Evolutionary conservation across 2,797 vertebrate species (phyloP).

Genomic region (Champsocephalus esox): DNA sequence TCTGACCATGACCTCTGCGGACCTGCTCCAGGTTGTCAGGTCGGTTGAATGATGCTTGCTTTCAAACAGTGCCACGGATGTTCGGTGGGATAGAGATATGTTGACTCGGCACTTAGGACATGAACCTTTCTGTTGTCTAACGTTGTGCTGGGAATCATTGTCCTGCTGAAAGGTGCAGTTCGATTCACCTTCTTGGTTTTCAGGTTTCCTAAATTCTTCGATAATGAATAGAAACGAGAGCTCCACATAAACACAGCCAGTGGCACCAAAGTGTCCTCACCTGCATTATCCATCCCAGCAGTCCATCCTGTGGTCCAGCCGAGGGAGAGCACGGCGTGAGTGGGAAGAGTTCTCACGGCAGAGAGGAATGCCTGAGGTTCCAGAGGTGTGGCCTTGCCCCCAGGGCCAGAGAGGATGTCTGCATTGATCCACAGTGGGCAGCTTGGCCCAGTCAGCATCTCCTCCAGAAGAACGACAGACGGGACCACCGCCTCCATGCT

Average conservation of each 20-base stretch:
- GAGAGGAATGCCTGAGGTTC: slow-evolving; percentile 75
- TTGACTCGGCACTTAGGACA: too few species aligned
- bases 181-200: too few species aligned
- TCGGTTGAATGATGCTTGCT: too few species aligned
- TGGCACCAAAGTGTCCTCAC: slow-evolving; percentile 64
- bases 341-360: slow-evolving; percentile 78
- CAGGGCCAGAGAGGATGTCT: slow-evolving; percentile 90
- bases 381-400: slow-evolving; percentile 79
- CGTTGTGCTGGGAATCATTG: too few species aligned
- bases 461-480: slow-evolving; percentile 85
- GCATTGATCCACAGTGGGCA: slow-evolving; percentile 93
- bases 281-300: slow-evolving; percentile 82
- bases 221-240: neutral
- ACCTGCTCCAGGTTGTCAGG: too few species aligned
- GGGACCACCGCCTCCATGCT: slow-evolving; percentile 85
- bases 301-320: slow-evolving; percentile 93
- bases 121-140: too few species aligned
- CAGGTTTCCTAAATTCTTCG: too few species aligned
- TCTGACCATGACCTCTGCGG: too few species aligned
- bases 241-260: neutral
- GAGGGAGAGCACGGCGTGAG: slow-evolving; percentile 87
- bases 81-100: too few species aligned
- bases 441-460: slow-evolving; percentile 55
- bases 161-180: too few species aligned
- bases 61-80: too few species aligned